A percentile compares a stretch with the other conserved stretches of the same genome.
phyloP scores from a whole-genome alignment of 2,797 vertebrate genomes.

The Enteromius viviparus region DNA sequence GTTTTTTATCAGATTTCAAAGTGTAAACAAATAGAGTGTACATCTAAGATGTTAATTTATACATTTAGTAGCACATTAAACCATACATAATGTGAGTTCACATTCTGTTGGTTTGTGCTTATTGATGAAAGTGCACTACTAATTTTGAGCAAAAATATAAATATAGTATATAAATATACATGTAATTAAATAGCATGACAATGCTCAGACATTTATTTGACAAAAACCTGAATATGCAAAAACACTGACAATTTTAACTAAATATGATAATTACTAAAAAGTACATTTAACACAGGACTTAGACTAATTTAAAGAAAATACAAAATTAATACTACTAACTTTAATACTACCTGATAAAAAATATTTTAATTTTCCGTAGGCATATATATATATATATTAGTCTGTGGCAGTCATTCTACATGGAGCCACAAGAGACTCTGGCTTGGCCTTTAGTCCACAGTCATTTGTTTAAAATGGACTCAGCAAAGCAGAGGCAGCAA shows the following conservation, averaged over 20 bases:
- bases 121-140: background rate
- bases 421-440: slow-evolving; percentile 13
- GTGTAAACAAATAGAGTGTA: background rate
- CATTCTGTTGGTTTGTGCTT: background rate
- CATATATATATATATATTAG: background rate
- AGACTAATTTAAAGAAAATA: background rate
- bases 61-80: background rate
- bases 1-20: background rate
- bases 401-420: background rate
- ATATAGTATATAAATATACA: no score
- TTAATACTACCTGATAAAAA: background rate
- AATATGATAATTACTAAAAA: no score
- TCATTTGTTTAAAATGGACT: slow-evolving; percentile 52
- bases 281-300: no score
- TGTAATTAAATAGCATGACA: no score
- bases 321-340: background rate
- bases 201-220: no score
- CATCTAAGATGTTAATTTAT: background rate
- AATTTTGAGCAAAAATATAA: no score
- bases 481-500: slow-evolving; percentile 31
- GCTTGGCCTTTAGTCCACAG: slow-evolving; percentile 34
- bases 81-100: background rate
- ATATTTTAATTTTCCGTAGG: background rate
- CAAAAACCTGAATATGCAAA: no score
- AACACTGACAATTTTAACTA: no score